These are phyloP conservation scores for Hipposideros armiger DNA, from an alignment of 2,113 vertebrate species.

Conservation along the genomic window DNA sequence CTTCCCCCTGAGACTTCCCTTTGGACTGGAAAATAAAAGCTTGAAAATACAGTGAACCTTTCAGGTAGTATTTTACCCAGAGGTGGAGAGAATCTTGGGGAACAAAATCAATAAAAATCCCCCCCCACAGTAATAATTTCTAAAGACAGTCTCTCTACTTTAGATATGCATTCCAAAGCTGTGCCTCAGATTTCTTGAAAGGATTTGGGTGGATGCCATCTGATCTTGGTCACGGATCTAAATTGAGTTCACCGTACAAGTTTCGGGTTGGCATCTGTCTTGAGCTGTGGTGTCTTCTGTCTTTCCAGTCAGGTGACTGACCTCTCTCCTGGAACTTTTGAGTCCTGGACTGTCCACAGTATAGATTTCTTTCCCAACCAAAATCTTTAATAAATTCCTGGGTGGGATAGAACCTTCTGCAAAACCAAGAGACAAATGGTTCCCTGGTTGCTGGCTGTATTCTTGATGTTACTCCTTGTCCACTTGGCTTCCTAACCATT, in stretches of 20 bases:
- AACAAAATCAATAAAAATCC: not conserved
- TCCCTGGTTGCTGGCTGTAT: not conserved
- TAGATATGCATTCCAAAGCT: not conserved
- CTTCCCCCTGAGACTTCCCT: not conserved
- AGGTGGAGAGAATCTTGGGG: not conserved
- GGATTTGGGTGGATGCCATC: not conserved
- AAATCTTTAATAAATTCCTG: slow-evolving; percentile 13
- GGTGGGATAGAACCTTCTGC: not conserved
- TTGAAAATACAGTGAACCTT: not conserved
- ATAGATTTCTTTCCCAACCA: not conserved
- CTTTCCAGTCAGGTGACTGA: not conserved
- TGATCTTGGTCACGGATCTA: slow-evolving; percentile 3
- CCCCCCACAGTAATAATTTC: not conserved
- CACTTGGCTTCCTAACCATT: not conserved
- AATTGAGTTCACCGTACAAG: not conserved
- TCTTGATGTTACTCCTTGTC: not conserved
- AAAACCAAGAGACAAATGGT: not conserved
- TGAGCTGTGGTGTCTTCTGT: not conserved
- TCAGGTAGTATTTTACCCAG: not conserved
- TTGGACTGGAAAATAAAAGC: slow-evolving; percentile 7
- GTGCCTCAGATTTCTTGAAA: not conserved
- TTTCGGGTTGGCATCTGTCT: not conserved
- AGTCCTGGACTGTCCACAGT: not conserved
- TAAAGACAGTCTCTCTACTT: not conserved
- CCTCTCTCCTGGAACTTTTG: not conserved